Base-by-base conservation (phyloP, 2,797 vertebrate genomes). In the Pangasius krempfi region DNA sequence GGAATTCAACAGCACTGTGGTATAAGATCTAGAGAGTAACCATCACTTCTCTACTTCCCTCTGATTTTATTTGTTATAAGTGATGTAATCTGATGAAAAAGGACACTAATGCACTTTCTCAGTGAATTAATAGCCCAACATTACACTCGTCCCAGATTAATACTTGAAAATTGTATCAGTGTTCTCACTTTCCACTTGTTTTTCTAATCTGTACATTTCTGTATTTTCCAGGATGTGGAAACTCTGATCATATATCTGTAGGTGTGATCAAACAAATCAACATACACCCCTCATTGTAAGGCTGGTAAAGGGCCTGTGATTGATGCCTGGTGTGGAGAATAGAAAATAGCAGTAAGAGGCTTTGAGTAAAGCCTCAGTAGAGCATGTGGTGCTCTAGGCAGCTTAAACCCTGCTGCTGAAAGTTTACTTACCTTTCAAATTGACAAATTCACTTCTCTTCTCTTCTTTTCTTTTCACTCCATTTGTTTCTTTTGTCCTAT, bases 281-380 rank as follows among this genome's bases (percentile, higher is more conserved):
- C 62, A 85, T 2, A 22, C 18, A 44, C 33, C 37, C 25, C 0
- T 33, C 37, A 75, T 60, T 33, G 44, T 47, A 14, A 70, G 3
- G n/a, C 85, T 56, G 84, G 33, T 73, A 91, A 92, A 94, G 86
- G 92, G 93, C 91, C 91, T 86, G 92, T 91, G 89, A 58, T 91
- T 93, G 60, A 93, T 79, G 90, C 91, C 92, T 92, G 92, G 89
- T 91, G 88, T 90, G 89, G 89, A 87, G 86, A 87, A 90, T 75
- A 78, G 87, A 90, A 89, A 92, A 93, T 91, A 88, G 86, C 91
- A 90, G 79, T 96, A 96, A 97, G 95, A 94, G 93, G 96, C 95
- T 97, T 97, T 96, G 89, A 91, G 87, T 94, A 96, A 97, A 96
- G 94, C 95, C 92, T 88, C 83, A 91, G 92, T 91, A 89, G 92